Evolutionary conservation across 2,797 vertebrate genomes (phyloP).

Genomic region (Eleutherodactylus coqui): DNA sequence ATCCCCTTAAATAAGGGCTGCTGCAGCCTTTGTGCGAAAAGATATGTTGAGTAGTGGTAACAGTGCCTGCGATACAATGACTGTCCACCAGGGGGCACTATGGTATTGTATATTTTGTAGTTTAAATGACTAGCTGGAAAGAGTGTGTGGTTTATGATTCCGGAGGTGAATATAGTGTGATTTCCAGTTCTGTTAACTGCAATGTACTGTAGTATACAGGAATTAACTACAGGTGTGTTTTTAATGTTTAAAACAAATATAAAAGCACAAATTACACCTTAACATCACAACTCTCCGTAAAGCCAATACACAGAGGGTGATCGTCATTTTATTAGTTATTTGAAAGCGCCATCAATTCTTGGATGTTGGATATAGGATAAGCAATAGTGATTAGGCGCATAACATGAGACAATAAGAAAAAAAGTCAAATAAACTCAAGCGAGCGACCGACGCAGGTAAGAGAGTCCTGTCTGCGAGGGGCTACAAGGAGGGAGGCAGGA

Average conservation of each 20-base stretch:
- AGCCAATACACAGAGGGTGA: not conserved
- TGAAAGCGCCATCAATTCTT: not conserved
- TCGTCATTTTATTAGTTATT: not conserved
- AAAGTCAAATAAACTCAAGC: not conserved
- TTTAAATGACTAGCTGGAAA: not conserved
- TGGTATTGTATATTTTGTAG: constrained; percentile 67
- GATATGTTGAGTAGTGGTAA: not conserved
- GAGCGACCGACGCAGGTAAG: not conserved
- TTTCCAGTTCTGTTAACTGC: constrained; percentile 10
- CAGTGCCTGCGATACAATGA: not conserved
- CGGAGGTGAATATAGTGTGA: not conserved
- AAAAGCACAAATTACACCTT: not conserved
- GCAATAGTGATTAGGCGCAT: too few species aligned
- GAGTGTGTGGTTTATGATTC: not conserved
- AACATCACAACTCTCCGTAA: not conserved
- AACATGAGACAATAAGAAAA: not conserved
- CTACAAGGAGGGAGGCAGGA: not conserved
- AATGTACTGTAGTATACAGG: constrained; percentile 5
- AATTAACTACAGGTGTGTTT: not conserved
- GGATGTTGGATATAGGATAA: not conserved
- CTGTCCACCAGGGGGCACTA: constrained; percentile 78
- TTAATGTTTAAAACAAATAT: not conserved
- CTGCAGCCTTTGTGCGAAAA: not conserved
- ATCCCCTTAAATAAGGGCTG: not conserved
- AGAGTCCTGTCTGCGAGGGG: too few species aligned